Percentiles rank a stretch among this genome's conserved stretches.
Evolutionary conservation across 2,113 vertebrate species (phyloP).

Genomic region (Apodemus sylvaticus): DNA sequence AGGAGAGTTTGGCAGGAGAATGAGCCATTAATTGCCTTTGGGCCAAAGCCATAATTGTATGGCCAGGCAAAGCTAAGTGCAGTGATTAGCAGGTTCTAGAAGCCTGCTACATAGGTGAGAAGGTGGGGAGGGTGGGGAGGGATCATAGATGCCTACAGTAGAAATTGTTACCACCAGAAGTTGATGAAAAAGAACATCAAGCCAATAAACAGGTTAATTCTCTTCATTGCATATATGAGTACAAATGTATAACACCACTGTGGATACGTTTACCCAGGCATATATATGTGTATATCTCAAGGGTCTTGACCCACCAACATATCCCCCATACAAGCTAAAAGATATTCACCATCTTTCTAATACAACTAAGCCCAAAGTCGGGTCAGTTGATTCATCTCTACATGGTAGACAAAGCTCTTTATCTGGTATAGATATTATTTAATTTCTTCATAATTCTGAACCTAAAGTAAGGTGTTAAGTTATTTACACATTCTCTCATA

Average conservation of each 20-base stretch:
- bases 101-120: not conserved
- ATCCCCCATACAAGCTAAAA: not conserved
- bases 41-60: not conserved
- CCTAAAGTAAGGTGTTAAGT: not conserved
- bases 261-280: not conserved
- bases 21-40: not conserved
- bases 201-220: not conserved
- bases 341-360: not conserved
- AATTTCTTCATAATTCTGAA: not conserved
- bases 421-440: not conserved
- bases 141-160: not conserved
- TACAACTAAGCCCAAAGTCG: not conserved
- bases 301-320: not conserved
- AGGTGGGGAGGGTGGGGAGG: fast-evolving
- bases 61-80: not conserved
- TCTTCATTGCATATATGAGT: not conserved
- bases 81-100: not conserved
- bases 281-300: not conserved
- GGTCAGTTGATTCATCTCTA: not conserved
- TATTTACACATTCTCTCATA: not conserved
- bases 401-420: not conserved
- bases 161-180: not conserved
- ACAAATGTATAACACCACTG: not conserved
- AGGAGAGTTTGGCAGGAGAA: not conserved
- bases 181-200: not conserved